Conservation (phyloP, 1,140 invertebrate genomes). For the Pygmarrhopalites habei region DNA sequence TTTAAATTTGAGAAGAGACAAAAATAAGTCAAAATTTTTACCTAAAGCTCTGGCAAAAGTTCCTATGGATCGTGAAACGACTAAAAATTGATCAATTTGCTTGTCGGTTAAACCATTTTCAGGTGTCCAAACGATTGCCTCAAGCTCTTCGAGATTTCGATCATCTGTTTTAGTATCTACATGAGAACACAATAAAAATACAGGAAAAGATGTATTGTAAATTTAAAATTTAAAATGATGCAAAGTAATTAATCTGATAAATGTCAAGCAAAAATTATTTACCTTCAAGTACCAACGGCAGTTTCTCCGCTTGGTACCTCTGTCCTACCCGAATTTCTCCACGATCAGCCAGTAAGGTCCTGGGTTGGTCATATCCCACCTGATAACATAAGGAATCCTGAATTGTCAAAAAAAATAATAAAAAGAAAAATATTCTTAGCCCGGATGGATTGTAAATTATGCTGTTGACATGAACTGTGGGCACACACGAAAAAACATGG, state of each 20-base stretch:
- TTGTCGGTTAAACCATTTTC: conserved; percentile 80
- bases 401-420: no score
- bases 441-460: no score
- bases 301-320: conserved; percentile 96
- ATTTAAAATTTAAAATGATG: no score
- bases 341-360: conserved; percentile 96
- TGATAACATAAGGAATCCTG: conserved; percentile 99
- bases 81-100: conserved; percentile 97
- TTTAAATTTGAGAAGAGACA: no score
- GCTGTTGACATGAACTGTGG: no score
- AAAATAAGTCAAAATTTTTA: no score
- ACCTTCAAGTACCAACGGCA: no score
- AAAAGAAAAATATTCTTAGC: no score
- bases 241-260: no score
- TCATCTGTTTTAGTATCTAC: conserved; percentile 68
- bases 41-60: conserved; percentile 96
- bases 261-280: no score
- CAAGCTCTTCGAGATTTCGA: conserved; percentile 69
- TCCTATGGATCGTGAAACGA: conserved; percentile 92
- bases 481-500: no score
- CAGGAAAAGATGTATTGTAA: no score
- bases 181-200: conserved; percentile 41
- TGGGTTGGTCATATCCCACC: conserved; percentile 97
- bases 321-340: conserved; percentile 90
- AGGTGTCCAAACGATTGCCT: conserved; percentile 90